Percentiles rank a stretch among this genome's conserved stretches.
Conservation (phyloP, 2,888 invertebrate genomes). For the Girardia tigrina region DNA sequence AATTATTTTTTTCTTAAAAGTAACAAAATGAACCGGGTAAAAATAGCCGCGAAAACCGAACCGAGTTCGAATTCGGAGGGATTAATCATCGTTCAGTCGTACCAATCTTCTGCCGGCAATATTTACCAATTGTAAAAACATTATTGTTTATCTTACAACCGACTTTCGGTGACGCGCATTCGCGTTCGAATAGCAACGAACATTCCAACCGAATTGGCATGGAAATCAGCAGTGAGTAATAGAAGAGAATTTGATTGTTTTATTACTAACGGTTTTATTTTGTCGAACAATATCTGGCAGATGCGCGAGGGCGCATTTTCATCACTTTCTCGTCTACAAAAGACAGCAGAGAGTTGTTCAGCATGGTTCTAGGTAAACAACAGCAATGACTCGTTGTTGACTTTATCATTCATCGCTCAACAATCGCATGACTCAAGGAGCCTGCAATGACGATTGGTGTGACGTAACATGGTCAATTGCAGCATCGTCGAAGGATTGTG, state of each 20-base stretch:
- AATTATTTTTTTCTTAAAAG: too few species aligned
- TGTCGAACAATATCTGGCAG: not conserved
- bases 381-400: not conserved
- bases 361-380: not conserved
- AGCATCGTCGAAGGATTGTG: too few species aligned
- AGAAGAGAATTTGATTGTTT: not conserved
- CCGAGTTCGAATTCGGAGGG: too few species aligned
- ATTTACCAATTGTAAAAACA: too few species aligned
- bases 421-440: not conserved
- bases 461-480: not conserved
- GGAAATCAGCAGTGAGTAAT: not conserved
- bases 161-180: too few species aligned
- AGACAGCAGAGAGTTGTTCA: not conserved
- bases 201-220: not conserved
- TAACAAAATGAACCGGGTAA: too few species aligned
- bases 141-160: too few species aligned
- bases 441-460: not conserved
- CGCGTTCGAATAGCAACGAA: not conserved
- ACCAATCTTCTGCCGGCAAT: too few species aligned
- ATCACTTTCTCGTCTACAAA: slow-evolving; percentile 19
- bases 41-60: too few species aligned
- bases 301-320: not conserved
- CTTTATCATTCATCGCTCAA: slow-evolving; percentile 20
- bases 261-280: not conserved
- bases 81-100: too few species aligned